Conservation (phyloP, 2,113 vertebrate genomes). For the Vulpes vulpes region DNA sequence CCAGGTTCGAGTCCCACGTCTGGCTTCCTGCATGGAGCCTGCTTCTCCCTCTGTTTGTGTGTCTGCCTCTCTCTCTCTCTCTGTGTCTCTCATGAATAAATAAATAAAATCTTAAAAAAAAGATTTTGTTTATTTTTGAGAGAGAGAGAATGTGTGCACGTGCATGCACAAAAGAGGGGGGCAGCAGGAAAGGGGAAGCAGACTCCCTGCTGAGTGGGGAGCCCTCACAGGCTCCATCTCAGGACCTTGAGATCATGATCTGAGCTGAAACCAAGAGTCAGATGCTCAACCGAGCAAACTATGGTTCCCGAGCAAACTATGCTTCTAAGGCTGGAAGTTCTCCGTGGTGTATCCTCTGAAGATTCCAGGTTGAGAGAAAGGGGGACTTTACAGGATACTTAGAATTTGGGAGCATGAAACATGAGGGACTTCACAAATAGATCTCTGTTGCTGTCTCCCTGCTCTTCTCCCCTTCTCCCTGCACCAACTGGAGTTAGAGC, state of each 20-base stretch:
- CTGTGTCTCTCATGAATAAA: too few relatives aligned
- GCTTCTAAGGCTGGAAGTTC: neutral
- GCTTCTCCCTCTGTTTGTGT: too few relatives aligned
- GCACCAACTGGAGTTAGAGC: neutral
- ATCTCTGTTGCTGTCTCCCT: neutral
- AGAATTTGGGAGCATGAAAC: neutral
- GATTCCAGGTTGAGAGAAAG: neutral
- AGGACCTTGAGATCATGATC: neutral
- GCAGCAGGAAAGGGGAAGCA: neutral
- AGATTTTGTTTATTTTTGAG: neutral
- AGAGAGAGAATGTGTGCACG: neutral
- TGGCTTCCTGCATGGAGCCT: too few relatives aligned
- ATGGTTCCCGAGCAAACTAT: neutral
- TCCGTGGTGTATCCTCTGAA: neutral
- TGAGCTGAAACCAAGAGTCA: neutral
- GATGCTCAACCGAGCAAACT: neutral
- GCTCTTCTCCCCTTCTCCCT: neutral
- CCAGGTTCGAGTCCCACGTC: too few relatives aligned
- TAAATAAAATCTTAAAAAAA: too few relatives aligned
- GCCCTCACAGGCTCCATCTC: neutral
- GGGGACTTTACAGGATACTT: neutral
- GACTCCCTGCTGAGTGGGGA: neutral
- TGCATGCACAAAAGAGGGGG: neutral
- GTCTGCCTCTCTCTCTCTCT: too few relatives aligned
- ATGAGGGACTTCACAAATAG: neutral